These are phyloP conservation scores for Porites rus DNA, from an alignment of 92 coral and sea anemone genomes.

Conservation along the genomic window DNA sequence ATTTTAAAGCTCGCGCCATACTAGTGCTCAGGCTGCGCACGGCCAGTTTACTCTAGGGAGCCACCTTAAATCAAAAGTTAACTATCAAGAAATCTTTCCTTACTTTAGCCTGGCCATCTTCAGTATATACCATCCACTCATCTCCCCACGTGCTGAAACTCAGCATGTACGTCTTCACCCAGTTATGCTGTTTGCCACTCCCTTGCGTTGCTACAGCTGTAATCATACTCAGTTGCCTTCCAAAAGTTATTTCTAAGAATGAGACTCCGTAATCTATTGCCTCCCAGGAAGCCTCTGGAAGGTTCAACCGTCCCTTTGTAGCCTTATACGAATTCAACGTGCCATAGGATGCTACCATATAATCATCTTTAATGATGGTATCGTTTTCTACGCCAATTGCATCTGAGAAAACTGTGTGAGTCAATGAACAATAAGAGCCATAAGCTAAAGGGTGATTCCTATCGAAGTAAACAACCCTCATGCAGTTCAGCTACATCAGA, in stretches of 20 bases:
- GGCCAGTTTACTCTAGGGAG: no score
- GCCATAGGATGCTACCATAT: conserved; percentile 11
- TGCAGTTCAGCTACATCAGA: no score
- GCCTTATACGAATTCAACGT: background rate
- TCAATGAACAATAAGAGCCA: background rate
- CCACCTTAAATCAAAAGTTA: background rate
- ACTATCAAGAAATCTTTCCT: background rate
- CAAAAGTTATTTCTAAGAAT: conserved; percentile 50
- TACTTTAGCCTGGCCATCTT: conserved; percentile 61
- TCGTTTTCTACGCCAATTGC: conserved; percentile 59
- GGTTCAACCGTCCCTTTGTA: conserved; percentile 50
- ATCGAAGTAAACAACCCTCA: no score
- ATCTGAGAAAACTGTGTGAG: conserved; percentile 25
- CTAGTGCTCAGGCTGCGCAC: no score
- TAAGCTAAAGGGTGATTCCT: no score
- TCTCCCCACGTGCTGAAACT: conserved; percentile 57
- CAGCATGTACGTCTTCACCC: conserved; percentile 50
- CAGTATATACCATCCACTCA: conserved; percentile 59
- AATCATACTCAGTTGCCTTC: conserved; percentile 43
- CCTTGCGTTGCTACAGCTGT: conserved; percentile 77
- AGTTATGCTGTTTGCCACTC: conserved; percentile 1
- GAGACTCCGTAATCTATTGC: background rate
- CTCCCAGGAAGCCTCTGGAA: background rate
- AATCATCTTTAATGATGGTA: conserved; percentile 9
- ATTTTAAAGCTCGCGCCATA: no score